Base-by-base conservation (phyloP, 1,140 invertebrate genomes). In the Diploscapter pachys region DNA sequence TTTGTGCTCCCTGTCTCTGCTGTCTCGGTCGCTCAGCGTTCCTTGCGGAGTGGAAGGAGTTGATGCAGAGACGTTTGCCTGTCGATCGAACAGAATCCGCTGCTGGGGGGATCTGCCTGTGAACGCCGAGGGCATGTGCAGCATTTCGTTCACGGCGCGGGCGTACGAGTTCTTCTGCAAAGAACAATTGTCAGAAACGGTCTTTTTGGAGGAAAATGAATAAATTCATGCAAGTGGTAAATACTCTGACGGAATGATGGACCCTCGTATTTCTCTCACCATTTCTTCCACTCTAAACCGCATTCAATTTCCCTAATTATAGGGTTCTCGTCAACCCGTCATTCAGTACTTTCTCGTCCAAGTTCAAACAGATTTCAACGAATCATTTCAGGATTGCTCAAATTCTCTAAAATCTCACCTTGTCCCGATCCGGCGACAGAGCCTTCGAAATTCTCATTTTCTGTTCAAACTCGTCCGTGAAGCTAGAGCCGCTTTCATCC, bases 51-150 rank as follows among this genome's bases (percentile, higher is more conserved):
- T 31, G 31, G 31, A 31, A 31, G 31, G 31, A 31, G 31, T 31
- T 31, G 31, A 31, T 31, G 31, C 31, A 31, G 31, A 31, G 31
- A 31, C 31, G 31, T 31, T 31, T 31, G 31, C 31, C 31, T 31
- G 31, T 31, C 31, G 31, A 31, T 31, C 31, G 31, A 31, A 31
- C 31, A 31, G 31, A 31, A 31, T 31, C 31, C 63, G 50, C 4
- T 75, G 73, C 49, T 56, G 54, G 57, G 74, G 75, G 1, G 75
- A 76, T 66, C 75, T 6, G 50, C 75, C 75, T 4, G 69, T 73
- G 49, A 76, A 66, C 53, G 63, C 59, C n/a, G 69, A 63, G 8
- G 75, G 75, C 75, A 76, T 76, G 4, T 49, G 54, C 11, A 76
- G 75, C 69, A 76, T 76, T 11, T 69, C 75, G 56, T 72, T 67